Evolutionary conservation across 2,113 vertebrate species (phyloP).

Genomic region (Osmerus eperlanus): DNA sequence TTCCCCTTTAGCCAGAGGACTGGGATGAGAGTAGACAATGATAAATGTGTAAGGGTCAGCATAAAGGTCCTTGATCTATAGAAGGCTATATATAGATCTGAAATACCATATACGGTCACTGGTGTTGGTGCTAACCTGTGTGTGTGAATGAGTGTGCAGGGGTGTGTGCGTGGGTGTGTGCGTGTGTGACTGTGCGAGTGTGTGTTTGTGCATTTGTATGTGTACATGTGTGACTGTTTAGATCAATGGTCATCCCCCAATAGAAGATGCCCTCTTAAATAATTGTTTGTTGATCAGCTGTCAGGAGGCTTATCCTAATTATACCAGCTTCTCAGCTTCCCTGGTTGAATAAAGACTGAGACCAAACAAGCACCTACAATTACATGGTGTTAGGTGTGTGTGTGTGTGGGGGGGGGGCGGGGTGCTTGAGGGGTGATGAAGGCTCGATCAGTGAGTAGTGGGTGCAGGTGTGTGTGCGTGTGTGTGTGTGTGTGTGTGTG

Average conservation of each 20-base stretch:
- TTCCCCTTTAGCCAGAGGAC: conserved; percentile 42
- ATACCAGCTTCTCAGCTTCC: conserved; percentile 61
- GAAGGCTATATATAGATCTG: conserved; percentile 41
- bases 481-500: not conserved
- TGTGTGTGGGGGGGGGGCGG: conserved; percentile 25
- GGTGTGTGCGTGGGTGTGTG: conserved; percentile 4
- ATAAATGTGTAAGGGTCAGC: conserved; percentile 59
- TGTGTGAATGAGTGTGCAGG: too few relatives aligned
- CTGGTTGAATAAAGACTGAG: conserved; percentile 59
- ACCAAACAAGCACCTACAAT: conserved; percentile 25
- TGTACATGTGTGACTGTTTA: conserved; percentile 44
- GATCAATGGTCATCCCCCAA: conserved; percentile 84
- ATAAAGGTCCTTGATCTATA: conserved; percentile 47
- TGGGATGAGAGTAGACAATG: conserved; percentile 42
- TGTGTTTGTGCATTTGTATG: conserved; percentile 16
- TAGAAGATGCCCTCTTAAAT: conserved; percentile 77
- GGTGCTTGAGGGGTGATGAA: conserved; percentile 17
- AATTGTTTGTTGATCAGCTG: conserved; percentile 77
- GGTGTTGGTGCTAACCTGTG: conserved; percentile 36
- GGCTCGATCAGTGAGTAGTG: conserved; percentile 25
- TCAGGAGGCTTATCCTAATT: conserved; percentile 67
- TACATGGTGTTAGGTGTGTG: conserved; percentile 33
- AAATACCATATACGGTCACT: conserved; percentile 58
- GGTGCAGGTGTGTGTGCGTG: conserved; percentile 26
- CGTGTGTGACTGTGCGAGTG: conserved; percentile 10